Evolutionary conservation across 2,113 vertebrate genomes (phyloP).

Genomic region (Gymnorhina tibicen): DNA sequence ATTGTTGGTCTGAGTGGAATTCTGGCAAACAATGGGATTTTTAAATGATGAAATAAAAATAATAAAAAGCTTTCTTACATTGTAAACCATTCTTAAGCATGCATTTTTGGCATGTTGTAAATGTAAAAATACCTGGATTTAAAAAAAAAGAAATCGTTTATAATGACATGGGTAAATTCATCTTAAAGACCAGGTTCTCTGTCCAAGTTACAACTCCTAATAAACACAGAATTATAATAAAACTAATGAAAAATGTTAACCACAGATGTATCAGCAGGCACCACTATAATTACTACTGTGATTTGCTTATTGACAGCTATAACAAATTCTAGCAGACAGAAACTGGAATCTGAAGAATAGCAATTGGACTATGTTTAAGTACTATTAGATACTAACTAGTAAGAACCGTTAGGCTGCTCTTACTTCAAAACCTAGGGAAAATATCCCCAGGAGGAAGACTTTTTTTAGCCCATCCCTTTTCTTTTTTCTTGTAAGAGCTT

Average conservation of each 20-base stretch:
- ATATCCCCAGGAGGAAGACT: slow-evolving; percentile 37
- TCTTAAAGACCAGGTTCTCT: neutral
- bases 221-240: slow-evolving; percentile 17
- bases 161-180: neutral
- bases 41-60: slow-evolving; percentile 35
- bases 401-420: slow-evolving; percentile 52
- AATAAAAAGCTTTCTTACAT: neutral
- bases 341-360: slow-evolving; percentile 40
- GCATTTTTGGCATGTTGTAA: neutral
- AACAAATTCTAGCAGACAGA: slow-evolving; percentile 58
- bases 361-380: slow-evolving; percentile 52
- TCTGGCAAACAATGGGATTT: slow-evolving; percentile 5
- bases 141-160: neutral
- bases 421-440: slow-evolving; percentile 64
- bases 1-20: neutral
- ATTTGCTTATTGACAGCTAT: slow-evolving; percentile 57
- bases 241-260: slow-evolving; percentile 51
- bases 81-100: neutral
- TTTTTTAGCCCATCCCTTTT: slow-evolving; percentile 24
- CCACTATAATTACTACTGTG: slow-evolving; percentile 36
- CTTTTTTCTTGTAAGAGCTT: slow-evolving; percentile 20
- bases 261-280: slow-evolving; percentile 51
- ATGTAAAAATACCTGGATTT: neutral
- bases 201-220: neutral
- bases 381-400: slow-evolving; percentile 45